Evolutionary conservation across 2,113 vertebrate species (phyloP).

Genomic region (Ranitomeya variabilis): DNA sequence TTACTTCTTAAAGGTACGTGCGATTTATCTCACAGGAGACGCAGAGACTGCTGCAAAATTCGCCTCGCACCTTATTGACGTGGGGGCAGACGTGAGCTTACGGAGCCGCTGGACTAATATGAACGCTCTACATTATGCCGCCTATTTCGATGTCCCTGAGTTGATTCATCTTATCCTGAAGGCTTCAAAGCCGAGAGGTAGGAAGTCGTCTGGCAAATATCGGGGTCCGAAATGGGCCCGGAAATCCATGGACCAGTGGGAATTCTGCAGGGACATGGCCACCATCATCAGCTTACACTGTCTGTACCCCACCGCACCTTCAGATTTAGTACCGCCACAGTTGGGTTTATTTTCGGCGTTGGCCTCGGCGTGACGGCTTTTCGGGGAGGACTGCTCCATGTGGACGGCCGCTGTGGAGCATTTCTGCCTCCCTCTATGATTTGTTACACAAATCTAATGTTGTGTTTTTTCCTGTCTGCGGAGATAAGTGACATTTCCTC

Average conservation of each 20-base stretch:
- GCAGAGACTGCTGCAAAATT: conserved; percentile 87
- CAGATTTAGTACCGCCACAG: background rate
- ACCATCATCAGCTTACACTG: too few relatives aligned
- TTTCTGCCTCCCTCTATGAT: background rate
- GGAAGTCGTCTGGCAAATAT: conserved; percentile 10
- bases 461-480: background rate
- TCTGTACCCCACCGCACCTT: background rate
- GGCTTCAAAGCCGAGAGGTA: conserved; percentile 88
- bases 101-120: conserved; percentile 98
- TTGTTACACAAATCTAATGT: background rate
- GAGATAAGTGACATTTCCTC: conserved; percentile 16
- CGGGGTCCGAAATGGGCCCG: background rate
- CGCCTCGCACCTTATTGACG: conserved; percentile 82
- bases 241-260: too few relatives aligned
- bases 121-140: conserved; percentile 96
- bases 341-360: background rate
- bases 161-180: conserved; percentile 88
- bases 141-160: conserved; percentile 96
- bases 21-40: conserved; percentile 76
- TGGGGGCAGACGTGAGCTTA: conserved; percentile 87
- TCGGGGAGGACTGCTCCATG: background rate
- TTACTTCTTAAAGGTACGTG: background rate
- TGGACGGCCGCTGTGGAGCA: background rate
- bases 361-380: background rate
- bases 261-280: too few relatives aligned